These are phyloP conservation scores for Staurois parvus DNA, from an alignment of 2,797 vertebrate genomes.

Conservation along the genomic window DNA sequence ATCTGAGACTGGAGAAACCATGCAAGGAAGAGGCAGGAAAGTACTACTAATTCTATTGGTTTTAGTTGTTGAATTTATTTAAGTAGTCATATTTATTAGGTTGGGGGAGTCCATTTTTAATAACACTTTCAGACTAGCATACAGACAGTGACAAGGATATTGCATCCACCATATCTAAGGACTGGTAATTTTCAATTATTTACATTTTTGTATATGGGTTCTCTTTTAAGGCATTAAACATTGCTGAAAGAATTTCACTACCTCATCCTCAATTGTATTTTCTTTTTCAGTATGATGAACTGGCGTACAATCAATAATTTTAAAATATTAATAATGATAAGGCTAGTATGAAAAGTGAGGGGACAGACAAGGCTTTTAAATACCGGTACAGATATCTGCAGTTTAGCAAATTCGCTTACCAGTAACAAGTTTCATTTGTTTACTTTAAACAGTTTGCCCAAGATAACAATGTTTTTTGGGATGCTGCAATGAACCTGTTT, in stretches of 20 bases:
- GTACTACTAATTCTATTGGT: too few relatives aligned
- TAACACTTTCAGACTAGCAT: too few relatives aligned
- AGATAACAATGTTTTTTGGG: constrained; percentile 44
- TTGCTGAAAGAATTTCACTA: neutral
- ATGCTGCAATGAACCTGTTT: constrained; percentile 24
- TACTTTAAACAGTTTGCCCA: constrained; percentile 41
- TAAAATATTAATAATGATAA: neutral
- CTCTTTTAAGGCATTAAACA: neutral
- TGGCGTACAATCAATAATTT: neutral
- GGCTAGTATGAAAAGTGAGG: neutral
- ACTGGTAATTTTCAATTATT: too few relatives aligned
- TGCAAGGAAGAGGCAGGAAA: too few relatives aligned
- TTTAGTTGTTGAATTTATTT: too few relatives aligned
- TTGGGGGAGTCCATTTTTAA: too few relatives aligned
- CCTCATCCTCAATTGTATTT: neutral
- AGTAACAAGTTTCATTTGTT: constrained; percentile 34
- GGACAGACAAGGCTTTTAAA: neutral
- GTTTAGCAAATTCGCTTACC: constrained; percentile 5
- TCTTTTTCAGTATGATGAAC: neutral
- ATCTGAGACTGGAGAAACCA: too few relatives aligned
- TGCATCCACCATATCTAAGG: too few relatives aligned
- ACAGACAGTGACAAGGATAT: too few relatives aligned
- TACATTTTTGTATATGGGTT: neutral
- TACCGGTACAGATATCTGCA: neutral
- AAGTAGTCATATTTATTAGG: too few relatives aligned